phyloP scores from a whole-genome alignment of 2,797 vertebrate genomes.

The Epinephelus malabaricus region DNA sequence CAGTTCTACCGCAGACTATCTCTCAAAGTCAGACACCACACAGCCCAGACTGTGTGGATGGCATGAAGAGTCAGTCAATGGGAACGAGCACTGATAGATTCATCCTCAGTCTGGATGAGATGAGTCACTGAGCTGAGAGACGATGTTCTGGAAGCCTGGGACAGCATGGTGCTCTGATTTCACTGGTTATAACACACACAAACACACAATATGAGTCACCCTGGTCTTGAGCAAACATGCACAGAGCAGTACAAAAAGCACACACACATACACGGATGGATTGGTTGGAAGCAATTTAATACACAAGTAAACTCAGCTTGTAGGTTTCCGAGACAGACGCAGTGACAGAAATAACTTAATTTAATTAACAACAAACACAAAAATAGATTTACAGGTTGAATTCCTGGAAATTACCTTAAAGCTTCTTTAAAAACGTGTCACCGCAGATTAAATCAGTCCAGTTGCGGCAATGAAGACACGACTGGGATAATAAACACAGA shows the following conservation, averaged over 20 bases:
- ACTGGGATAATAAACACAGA: slow-evolving; percentile 32
- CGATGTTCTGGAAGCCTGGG: slow-evolving; percentile 75
- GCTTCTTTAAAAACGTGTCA: slow-evolving; percentile 25
- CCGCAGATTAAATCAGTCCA: slow-evolving; percentile 23
- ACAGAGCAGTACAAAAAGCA: slow-evolving; percentile 32
- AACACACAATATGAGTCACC: slow-evolving; percentile 70
- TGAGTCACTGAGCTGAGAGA: slow-evolving; percentile 75
- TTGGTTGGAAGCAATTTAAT: slow-evolving; percentile 44
- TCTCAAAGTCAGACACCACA: slow-evolving; percentile 30
- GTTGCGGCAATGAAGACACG: slow-evolving; percentile 12
- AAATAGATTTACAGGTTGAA: slow-evolving; percentile 36
- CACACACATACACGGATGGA: slow-evolving; percentile 13
- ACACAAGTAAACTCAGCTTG: slow-evolving; percentile 19
- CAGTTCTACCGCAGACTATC: slow-evolving; percentile 4
- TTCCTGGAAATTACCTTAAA: slow-evolving; percentile 44
- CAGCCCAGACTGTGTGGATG: slow-evolving; percentile 10
- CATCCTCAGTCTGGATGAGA: slow-evolving; percentile 59
- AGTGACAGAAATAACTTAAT: slow-evolving; percentile 46
- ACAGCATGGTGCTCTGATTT: slow-evolving; percentile 71
- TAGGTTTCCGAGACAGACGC: slow-evolving; percentile 44
- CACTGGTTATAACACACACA: slow-evolving; percentile 51
- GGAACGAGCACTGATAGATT: slow-evolving; percentile 56
- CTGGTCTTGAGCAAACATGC: slow-evolving; percentile 60
- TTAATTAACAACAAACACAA: slow-evolving; percentile 49
- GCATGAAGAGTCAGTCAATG: slow-evolving; percentile 37